Percentiles rank a stretch among this genome's conserved stretches.
Evolutionary conservation across 2,888 invertebrate genomes (phyloP).

Genomic region (Synergus itoensis): DNA sequence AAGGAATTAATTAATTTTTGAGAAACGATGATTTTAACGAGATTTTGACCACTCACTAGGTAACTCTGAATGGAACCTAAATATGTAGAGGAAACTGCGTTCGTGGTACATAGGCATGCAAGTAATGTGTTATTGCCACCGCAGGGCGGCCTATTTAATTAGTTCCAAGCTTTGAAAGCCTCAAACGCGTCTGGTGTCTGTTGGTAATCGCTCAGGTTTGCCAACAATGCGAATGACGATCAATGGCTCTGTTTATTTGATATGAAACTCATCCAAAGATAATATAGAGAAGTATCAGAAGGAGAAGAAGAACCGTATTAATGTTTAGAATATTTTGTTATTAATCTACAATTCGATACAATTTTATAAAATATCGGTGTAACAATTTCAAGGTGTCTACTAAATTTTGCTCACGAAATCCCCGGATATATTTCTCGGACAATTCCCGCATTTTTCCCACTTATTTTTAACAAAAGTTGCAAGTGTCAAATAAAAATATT

Average conservation of each 20-base stretch:
- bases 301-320: no score
- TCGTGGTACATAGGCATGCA: conserved; percentile 32
- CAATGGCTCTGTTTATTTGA: conserved; percentile 10
- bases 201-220: conserved; percentile 27
- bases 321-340: no score
- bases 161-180: conserved; percentile 59
- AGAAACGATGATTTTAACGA: no score
- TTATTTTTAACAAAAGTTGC: no score
- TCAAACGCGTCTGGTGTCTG: conserved; percentile 25
- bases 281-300: conserved; percentile 1
- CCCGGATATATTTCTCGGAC: no score
- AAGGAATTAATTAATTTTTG: background rate
- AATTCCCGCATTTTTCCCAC: no score
- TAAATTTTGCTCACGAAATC: no score
- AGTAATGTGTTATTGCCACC: conserved; percentile 59
- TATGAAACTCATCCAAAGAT: background rate
- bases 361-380: no score
- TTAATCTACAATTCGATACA: no score
- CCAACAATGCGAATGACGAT: conserved; percentile 25
- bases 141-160: conserved; percentile 62
- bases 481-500: no score
- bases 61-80: background rate
- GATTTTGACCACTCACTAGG: background rate
- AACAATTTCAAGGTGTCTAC: no score
- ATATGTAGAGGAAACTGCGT: background rate